A percentile compares a stretch with the other conserved stretches of the same genome.
phyloP scores from a whole-genome alignment of 2,888 invertebrate genomes.

The Lasioglossum lativentre region DNA sequence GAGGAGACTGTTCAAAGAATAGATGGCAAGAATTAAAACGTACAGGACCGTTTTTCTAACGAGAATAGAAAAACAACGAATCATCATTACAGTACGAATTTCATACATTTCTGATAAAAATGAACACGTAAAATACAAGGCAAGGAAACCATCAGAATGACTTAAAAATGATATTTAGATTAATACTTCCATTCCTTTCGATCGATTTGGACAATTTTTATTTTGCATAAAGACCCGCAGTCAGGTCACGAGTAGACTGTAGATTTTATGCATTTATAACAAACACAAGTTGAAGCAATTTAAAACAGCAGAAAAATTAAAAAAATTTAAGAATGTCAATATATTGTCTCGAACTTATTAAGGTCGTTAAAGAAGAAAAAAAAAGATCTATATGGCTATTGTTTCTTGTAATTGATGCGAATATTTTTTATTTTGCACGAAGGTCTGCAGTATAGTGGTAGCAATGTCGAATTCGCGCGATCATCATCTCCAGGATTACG shows the following conservation, averaged over 20 bases:
- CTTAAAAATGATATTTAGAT: too few species aligned
- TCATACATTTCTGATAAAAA: too few species aligned
- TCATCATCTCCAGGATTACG: conserved; percentile 60
- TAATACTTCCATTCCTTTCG: background rate
- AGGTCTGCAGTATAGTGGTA: background rate
- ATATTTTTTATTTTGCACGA: too few species aligned
- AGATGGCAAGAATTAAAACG: background rate
- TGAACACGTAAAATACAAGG: too few species aligned
- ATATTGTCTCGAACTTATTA: background rate
- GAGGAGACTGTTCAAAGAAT: background rate
- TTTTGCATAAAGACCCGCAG: background rate
- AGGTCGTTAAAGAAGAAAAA: background rate
- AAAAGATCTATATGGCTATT: background rate
- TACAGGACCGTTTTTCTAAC: background rate
- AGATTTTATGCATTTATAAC: background rate
- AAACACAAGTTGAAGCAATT: background rate
- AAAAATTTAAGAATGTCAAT: background rate
- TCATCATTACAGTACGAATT: background rate
- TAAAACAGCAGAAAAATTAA: background rate
- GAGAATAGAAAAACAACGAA: background rate
- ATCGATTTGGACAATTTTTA: background rate
- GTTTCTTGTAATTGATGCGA: background rate
- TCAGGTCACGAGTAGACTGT: too few species aligned
- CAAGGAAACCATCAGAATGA: background rate
- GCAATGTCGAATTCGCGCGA: conserved; percentile 13